These are phyloP conservation scores for Drosophila meridiana DNA, from an alignment of 2,888 invertebrate species.

Conservation along the genomic window DNA sequence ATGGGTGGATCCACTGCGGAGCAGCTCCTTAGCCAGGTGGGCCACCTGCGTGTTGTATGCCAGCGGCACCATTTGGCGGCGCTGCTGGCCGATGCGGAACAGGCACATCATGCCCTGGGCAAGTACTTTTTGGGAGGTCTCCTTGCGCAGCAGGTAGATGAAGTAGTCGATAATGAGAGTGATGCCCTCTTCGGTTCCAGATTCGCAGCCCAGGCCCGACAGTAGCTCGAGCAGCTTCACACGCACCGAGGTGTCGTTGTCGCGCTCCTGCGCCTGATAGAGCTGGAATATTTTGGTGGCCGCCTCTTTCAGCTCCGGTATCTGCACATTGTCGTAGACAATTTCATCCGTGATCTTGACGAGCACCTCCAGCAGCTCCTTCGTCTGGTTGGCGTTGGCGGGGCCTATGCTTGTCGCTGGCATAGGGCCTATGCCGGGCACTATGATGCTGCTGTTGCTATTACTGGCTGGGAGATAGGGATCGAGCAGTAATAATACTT, in stretches of 20 bases:
- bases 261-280: constrained; percentile 80
- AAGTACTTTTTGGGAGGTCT: constrained; percentile 84
- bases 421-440: not conserved
- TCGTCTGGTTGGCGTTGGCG: constrained; percentile 33
- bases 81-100: constrained; percentile 81
- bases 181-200: constrained; percentile 75
- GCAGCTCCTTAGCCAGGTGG: constrained; percentile 82
- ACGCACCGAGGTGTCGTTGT: constrained; percentile 79
- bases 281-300: constrained; percentile 78
- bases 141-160: constrained; percentile 81
- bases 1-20: constrained; percentile 83
- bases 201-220: constrained; percentile 80
- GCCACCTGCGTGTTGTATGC: constrained; percentile 83
- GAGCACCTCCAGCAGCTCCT: constrained; percentile 80
- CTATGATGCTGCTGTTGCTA: constrained; percentile 3
- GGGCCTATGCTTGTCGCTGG: not conserved
- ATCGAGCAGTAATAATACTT: constrained; percentile 67
- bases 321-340: constrained; percentile 67
- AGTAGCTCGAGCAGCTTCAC: constrained; percentile 81
- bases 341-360: constrained; percentile 83
- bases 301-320: constrained; percentile 78
- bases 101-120: constrained; percentile 84
- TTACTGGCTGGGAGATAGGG: constrained; percentile 38
- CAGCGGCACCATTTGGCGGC: constrained; percentile 70
- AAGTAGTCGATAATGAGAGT: constrained; percentile 83